Evolutionary conservation across 2,888 invertebrate species (phyloP).

Genomic region (Hemicrepidius hirtus): DNA sequence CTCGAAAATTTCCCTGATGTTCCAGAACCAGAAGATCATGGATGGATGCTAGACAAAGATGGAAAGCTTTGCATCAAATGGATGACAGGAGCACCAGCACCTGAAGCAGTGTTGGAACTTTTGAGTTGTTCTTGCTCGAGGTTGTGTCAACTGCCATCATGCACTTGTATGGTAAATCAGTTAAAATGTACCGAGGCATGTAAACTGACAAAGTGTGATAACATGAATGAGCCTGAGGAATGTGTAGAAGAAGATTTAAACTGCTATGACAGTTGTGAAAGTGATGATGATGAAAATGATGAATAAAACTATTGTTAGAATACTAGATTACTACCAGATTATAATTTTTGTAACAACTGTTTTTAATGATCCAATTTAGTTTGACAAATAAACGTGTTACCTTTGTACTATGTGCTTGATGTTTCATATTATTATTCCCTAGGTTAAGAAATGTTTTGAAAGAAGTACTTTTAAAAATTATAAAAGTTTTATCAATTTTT

Average conservation of each 20-base stretch:
- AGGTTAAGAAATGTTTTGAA: too few species aligned
- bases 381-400: too few species aligned
- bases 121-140: conserved; percentile 2
- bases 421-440: too few species aligned
- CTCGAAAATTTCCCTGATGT: neutral
- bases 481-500: too few species aligned
- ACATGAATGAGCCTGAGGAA: neutral
- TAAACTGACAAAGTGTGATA: neutral
- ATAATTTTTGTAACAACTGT: too few species aligned
- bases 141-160: conserved; percentile 5
- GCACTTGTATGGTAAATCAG: neutral
- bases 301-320: too few species aligned
- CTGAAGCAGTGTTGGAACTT: neutral
- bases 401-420: too few species aligned
- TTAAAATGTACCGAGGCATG: neutral
- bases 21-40: neutral
- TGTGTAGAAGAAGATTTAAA: neutral
- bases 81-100: neutral
- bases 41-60: neutral
- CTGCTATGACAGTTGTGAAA: too few species aligned
- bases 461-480: too few species aligned
- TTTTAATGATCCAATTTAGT: too few species aligned
- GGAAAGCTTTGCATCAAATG: neutral
- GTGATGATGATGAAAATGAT: too few species aligned
- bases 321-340: too few species aligned